Percentiles rank a stretch among this genome's conserved stretches.
Evolutionary conservation across 2,888 invertebrate genomes (phyloP).

Genomic region (Acanthacorydalis orientalis): DNA sequence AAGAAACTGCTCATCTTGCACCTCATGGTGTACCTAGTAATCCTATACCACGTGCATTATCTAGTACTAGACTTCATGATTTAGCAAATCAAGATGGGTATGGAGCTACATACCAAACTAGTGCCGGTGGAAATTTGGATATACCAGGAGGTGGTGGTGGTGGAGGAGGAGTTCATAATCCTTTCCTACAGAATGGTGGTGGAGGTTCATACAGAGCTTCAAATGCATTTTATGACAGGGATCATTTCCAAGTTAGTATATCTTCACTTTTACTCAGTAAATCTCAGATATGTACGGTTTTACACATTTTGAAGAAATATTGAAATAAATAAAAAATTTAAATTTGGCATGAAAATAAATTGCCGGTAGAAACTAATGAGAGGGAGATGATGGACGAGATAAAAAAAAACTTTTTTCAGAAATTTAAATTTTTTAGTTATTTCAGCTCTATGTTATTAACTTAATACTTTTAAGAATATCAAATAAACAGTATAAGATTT

Average conservation of each 20-base stretch:
- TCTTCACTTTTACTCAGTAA: neutral
- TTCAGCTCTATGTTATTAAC: too few species aligned
- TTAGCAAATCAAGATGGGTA: conserved; percentile 55
- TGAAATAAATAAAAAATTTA: too few species aligned
- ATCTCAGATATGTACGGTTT: too few species aligned
- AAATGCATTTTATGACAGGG: conserved; percentile 1
- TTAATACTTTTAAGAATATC: too few species aligned
- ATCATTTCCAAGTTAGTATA: conserved; percentile 1
- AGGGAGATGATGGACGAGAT: too few species aligned
- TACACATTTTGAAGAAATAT: too few species aligned
- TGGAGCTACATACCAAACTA: conserved; percentile 58
- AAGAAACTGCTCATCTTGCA: conserved; percentile 72
- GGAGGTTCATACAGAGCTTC: conserved; percentile 1
- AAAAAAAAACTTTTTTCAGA: too few species aligned
- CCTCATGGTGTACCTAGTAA: conserved; percentile 92
- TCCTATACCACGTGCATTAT: conserved; percentile 72
- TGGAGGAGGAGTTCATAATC: conserved; percentile 21
- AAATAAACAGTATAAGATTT: too few species aligned
- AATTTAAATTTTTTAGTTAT: too few species aligned
- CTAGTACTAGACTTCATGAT: conserved; percentile 66
- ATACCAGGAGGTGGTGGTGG: conserved; percentile 37
- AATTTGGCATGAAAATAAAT: too few species aligned
- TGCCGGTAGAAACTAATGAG: too few species aligned
- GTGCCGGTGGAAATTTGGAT: conserved; percentile 45
- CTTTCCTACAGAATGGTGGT: neutral